Percentiles rank a stretch among this genome's conserved stretches.
These are phyloP conservation scores for Celastrina argiolus DNA, from an alignment of 2,888 invertebrate species.

Conservation along the genomic window DNA sequence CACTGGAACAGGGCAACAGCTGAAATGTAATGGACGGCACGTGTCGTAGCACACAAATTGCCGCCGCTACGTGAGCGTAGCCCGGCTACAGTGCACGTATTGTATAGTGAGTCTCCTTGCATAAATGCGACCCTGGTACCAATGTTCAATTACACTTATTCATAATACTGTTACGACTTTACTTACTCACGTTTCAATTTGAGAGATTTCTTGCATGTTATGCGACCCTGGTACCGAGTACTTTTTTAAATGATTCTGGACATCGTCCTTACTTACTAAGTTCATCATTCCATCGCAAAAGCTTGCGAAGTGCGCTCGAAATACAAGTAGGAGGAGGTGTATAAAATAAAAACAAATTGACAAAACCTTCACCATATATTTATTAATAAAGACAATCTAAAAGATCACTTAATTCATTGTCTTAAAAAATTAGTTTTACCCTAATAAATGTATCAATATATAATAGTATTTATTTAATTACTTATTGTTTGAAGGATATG, in stretches of 20 bases:
- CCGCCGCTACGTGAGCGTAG: slow-evolving; percentile 3
- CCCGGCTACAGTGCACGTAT: background rate
- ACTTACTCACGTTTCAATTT: too few relatives aligned
- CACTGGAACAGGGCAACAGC: background rate
- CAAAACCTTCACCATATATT: slow-evolving; percentile 78
- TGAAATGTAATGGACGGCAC: background rate
- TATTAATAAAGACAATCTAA: slow-evolving; percentile 79
- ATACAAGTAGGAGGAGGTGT: slow-evolving; percentile 22
- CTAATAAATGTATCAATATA: slow-evolving; percentile 78
- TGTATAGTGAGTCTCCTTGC: too few relatives aligned
- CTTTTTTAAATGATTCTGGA: too few relatives aligned
- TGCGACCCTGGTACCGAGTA: too few relatives aligned
- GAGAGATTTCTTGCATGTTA: too few relatives aligned
- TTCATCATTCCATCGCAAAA: too few relatives aligned
- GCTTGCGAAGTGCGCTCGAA: background rate
- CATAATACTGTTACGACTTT: too few relatives aligned
- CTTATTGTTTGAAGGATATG: slow-evolving; percentile 79
- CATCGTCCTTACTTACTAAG: too few relatives aligned
- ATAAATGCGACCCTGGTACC: too few relatives aligned
- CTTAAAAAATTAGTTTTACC: slow-evolving; percentile 76
- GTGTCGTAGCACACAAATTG: background rate
- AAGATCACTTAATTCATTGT: slow-evolving; percentile 78
- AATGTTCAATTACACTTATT: too few relatives aligned
- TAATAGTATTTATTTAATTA: slow-evolving; percentile 72
- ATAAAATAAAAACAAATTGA: slow-evolving; percentile 67